phyloP scores from a whole-genome alignment of 2,113 vertebrate genomes.

The Sialia sialis region DNA sequence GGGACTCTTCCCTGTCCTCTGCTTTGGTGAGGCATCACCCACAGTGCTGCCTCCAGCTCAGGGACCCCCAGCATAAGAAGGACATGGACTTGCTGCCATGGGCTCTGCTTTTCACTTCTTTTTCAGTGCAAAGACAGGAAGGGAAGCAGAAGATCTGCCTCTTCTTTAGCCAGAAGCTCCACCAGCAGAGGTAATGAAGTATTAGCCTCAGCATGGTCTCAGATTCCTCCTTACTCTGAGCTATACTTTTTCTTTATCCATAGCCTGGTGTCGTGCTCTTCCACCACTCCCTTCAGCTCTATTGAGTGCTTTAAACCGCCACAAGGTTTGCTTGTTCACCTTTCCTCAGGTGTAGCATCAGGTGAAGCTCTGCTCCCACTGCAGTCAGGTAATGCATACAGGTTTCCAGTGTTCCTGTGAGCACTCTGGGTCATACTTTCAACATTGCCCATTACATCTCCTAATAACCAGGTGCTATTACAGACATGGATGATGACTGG shows the following conservation, averaged over 20 bases:
- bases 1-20: not conserved
- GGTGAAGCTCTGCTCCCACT: fast-evolving
- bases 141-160: not conserved
- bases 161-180: not conserved
- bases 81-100: too few species aligned
- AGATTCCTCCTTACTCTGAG: not conserved
- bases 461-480: not conserved
- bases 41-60: not conserved
- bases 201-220: not conserved
- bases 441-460: not conserved
- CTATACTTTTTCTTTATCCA: not conserved
- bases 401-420: not conserved
- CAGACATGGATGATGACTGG: not conserved
- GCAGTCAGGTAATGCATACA: not conserved
- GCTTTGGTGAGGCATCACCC: not conserved
- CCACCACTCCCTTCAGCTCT: not conserved
- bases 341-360: not conserved
- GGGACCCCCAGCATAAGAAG: too few species aligned
- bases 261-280: not conserved
- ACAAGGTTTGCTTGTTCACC: fast-evolving
- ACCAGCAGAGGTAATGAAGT: not conserved
- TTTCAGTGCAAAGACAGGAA: not conserved
- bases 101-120: not conserved
- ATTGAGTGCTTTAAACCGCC: not conserved
- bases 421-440: not conserved